Evolutionary conservation across 2,797 vertebrate genomes (phyloP), one percentile per base, ranked within the genome.

Genomic region (Steatocranus sp.): DNA sequence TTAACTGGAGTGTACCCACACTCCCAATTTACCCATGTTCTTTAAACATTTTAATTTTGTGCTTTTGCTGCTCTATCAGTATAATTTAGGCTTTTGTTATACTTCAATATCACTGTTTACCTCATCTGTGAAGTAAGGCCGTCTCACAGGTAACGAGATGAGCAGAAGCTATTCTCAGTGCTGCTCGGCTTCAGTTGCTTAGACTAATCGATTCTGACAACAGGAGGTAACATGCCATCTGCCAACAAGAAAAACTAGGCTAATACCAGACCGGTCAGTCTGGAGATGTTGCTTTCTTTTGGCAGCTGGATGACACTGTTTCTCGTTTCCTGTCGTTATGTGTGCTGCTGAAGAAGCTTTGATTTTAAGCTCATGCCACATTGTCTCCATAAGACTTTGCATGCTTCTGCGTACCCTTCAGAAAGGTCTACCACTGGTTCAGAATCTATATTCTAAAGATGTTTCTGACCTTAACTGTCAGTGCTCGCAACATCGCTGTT

Each of bases 191-290:
- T 88, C 75, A 84, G 50, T 83, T 82, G 87, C 85, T 95, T 93
- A 91, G 80, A 78, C 87, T 94, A 93, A 96, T 94, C 58, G 66
- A 88, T 85, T 77, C 18, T 88, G 93, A 92, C 89, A 88, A 53
- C 85, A 75, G 88, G 80, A 90, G 91, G 91, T 94, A 87, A 80
- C 78, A 49, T 38, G 38, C 54, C 75, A 82, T 85, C 88, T 90
- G 92, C 83, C 86, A 82, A 78, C 83, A n/a, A 23, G 81, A 86
- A 82, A 79, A 94, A 93, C 84, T 91, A 90, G 94, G 93, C 84
- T 91, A 94, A 89, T 89, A 86, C 90, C 73, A n/a, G 36, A 77
- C 36, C 61, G 30, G 83, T 75, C 81, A 34, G 54, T n/a, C 6
- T 18, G 61, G 75, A 83, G 78, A 80, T 12, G 80, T 15, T 1